Evolutionary conservation across 2,888 invertebrate genomes (phyloP).

Genomic region (Caenorhabditis doughertyi): DNA sequence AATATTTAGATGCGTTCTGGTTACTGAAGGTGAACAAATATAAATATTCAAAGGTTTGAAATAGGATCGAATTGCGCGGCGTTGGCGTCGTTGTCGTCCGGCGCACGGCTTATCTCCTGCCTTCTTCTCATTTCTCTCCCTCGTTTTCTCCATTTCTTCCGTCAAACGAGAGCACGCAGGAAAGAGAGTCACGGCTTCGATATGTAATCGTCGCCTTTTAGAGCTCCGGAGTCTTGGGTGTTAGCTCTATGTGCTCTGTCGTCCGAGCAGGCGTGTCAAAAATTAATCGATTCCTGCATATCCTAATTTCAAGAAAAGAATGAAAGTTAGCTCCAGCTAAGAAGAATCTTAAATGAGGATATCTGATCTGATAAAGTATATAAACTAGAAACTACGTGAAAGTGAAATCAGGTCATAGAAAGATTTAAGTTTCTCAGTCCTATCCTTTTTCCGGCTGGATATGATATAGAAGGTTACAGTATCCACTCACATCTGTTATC

Average conservation of each 20-base stretch:
- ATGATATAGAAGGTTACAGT: background rate
- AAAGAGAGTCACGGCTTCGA: slow-evolving; percentile 8
- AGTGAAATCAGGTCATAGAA: no score
- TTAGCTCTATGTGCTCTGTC: background rate
- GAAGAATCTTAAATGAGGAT: background rate
- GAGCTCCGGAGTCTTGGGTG: slow-evolving; percentile 19
- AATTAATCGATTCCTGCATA: slow-evolving; percentile 61
- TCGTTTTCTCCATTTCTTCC: slow-evolving; percentile 29
- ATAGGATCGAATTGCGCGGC: slow-evolving; percentile 48
- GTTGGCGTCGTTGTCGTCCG: slow-evolving; percentile 10
- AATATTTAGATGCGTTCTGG: slow-evolving; percentile 16
- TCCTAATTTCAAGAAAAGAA: slow-evolving; percentile 20
- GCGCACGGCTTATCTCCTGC: slow-evolving; percentile 44
- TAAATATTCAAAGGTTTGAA: background rate
- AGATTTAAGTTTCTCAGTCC: no score
- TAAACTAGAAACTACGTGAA: no score
- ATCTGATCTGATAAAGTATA: no score
- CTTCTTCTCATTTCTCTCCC: slow-evolving; percentile 32
- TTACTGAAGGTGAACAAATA: slow-evolving; percentile 18
- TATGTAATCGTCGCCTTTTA: slow-evolving; percentile 47
- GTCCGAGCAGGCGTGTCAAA: background rate
- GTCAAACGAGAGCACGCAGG: slow-evolving; percentile 14
- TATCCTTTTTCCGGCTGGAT: no score
- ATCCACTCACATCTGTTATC: slow-evolving; percentile 15
- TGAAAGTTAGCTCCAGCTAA: background rate